These are phyloP conservation scores for Drosophila rufa DNA, from an alignment of 1,140 invertebrate species.

Conservation along the genomic window DNA sequence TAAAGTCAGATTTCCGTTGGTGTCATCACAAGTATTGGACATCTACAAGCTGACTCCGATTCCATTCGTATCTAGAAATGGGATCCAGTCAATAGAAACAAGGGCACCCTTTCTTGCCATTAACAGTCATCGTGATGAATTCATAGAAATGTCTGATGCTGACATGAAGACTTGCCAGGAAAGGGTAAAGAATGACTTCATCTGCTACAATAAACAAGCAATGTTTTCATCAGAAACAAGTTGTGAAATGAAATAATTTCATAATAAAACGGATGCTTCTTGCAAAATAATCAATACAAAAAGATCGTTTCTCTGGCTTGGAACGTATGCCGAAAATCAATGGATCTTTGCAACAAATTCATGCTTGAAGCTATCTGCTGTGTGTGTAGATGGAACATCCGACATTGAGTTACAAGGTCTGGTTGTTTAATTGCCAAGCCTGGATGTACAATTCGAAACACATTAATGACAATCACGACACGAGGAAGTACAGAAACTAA, in stretches of 20 bases:
- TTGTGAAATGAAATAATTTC: not conserved
- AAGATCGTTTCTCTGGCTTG: not conserved
- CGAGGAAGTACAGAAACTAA: too few relatives aligned
- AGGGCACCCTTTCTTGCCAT: not conserved
- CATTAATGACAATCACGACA: too few relatives aligned
- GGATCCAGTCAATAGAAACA: not conserved
- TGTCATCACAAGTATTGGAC: not conserved
- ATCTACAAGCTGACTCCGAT: not conserved
- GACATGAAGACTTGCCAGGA: too few relatives aligned
- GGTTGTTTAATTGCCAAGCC: not conserved
- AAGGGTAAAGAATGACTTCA: not conserved
- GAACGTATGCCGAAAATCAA: not conserved
- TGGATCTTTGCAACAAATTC: not conserved
- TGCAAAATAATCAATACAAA: not conserved
- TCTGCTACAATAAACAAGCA: not conserved
- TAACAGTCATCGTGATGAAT: not conserved
- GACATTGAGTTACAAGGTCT: not conserved
- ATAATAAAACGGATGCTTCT: not conserved
- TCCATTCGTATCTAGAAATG: not conserved
- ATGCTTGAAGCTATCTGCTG: not conserved
- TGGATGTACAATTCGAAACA: too few relatives aligned
- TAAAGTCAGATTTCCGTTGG: slow-evolving; percentile 1
- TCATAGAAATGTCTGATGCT: too few relatives aligned
- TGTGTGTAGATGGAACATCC: not conserved
- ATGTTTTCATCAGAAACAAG: not conserved